Evolutionary conservation across 2,888 invertebrate species (phyloP), one percentile per base, ranked within the genome.

Genomic region (Standfussiana lucernea): DNA sequence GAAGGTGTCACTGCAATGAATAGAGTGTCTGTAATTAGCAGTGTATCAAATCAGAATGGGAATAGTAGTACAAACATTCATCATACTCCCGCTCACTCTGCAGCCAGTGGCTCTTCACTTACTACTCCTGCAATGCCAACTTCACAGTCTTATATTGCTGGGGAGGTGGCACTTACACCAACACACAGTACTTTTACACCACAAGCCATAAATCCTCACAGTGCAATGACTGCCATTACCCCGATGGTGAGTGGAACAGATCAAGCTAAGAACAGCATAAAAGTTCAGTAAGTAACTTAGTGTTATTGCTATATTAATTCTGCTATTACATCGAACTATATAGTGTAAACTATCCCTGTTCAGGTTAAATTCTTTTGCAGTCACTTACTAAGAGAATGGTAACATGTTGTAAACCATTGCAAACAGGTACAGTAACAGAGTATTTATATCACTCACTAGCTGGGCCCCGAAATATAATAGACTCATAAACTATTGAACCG

Each of bases 261-360:
- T 90, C 97, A 97, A 92, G 97, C 97, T 6, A 97, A 96, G 84
- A 97, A 97, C 86, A 97, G 97, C 86, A 97, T 97, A 28, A 97
- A 97, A 93, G 91, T 97, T 79, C 97, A 97, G 97, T 97, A 92
- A 95, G 97, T 91, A 75, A 61, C 47, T 53, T 24, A 24, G 7
- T 82, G 10, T 64, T 67, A 59, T 61, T 32, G 21, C 28, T 40
- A n/a, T n/a, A 24, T 21, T 2, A 28, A 37, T 74, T 42, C 35
- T 32, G 18, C 0, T 59, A 18, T 59, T 2, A 32, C 59, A 21
- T 59, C 21, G n/a, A n/a, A n/a, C n/a, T n/a, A n/a, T n/a, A n/a
- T n/a, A 45, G 45, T 45, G 45, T 42, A 42, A 45, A 45, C 18
- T 18, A 45, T 18, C 18, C 18, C 18, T 45, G 6, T 45, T 45